Evolutionary conservation across 2,888 invertebrate species (phyloP).

Genomic region (Melanostoma scalare): DNA sequence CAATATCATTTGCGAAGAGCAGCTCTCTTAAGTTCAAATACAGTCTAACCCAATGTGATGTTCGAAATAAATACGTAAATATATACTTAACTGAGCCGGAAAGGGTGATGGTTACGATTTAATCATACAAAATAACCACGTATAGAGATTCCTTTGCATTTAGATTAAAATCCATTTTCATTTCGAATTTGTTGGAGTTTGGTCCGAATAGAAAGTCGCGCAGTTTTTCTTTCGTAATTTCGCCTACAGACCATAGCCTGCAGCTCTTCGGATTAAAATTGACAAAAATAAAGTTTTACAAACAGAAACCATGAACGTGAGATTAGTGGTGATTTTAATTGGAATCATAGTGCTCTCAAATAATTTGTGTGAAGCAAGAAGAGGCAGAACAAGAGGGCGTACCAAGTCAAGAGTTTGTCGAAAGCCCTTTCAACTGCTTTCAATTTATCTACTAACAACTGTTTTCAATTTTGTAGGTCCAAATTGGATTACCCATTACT

Average conservation of each 20-base stretch:
- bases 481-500: constrained; percentile 93
- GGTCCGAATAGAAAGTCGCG: constrained; percentile 60
- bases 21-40: constrained; percentile 75
- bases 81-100: constrained; percentile 74
- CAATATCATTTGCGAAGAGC: constrained; percentile 77
- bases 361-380: constrained; percentile 83
- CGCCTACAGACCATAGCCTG: constrained; percentile 63
- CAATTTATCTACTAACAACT: background rate
- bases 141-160: constrained; percentile 56
- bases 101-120: constrained; percentile 75
- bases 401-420: constrained; percentile 88
- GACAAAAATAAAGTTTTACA: no score
- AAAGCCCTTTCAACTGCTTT: background rate
- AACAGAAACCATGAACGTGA: constrained; percentile 77
- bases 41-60: constrained; percentile 52
- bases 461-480: constrained; percentile 83
- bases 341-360: constrained; percentile 81
- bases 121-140: constrained; percentile 50
- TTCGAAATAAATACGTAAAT: constrained; percentile 38
- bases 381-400: constrained; percentile 88
- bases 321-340: constrained; percentile 77
- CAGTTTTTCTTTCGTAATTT: constrained; percentile 33
- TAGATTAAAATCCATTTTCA: constrained; percentile 58
- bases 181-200: constrained; percentile 71
- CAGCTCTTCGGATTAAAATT: constrained; percentile 7